phyloP scores from a whole-genome alignment of 2,797 vertebrate genomes.

The Siniperca scherzeri region DNA sequence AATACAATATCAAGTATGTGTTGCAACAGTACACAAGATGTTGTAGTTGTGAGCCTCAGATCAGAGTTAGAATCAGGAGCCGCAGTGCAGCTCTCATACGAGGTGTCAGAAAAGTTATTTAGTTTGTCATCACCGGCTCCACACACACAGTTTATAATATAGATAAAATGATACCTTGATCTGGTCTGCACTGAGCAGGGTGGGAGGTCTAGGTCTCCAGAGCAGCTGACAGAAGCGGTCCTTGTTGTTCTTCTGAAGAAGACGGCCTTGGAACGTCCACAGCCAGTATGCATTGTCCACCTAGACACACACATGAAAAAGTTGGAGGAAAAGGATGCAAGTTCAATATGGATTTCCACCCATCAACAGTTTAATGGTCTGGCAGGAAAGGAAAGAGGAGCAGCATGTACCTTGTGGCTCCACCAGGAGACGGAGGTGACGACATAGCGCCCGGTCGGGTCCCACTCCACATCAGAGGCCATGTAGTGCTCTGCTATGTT shows the following conservation, averaged over 20 bases:
- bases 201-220: conserved; percentile 94
- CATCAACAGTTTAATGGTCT: no score
- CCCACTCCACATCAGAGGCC: conserved; percentile 98
- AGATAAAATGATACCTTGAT: conserved; percentile 86
- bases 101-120: conserved; percentile 70
- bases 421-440: conserved; percentile 99
- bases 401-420: conserved; percentile 94
- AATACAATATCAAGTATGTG: neutral
- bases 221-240: conserved; percentile 98
- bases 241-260: conserved; percentile 98
- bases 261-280: conserved; percentile 98
- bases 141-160: neutral
- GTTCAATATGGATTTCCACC: neutral
- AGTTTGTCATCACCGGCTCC: conserved; percentile 56
- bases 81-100: conserved; percentile 60
- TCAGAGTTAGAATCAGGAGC: conserved; percentile 61
- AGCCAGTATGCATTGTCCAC: conserved; percentile 99
- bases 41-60: conserved; percentile 55
- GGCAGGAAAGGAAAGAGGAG: neutral
- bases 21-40: neutral
- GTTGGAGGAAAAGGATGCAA: neutral
- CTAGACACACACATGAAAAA: conserved; percentile 71
- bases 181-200: conserved; percentile 90
- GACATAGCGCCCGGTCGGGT: conserved; percentile 95
- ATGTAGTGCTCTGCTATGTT: conserved; percentile 99